Evolutionary conservation across 2,888 invertebrate genomes (phyloP).

Genomic region (Bugula neritina): DNA sequence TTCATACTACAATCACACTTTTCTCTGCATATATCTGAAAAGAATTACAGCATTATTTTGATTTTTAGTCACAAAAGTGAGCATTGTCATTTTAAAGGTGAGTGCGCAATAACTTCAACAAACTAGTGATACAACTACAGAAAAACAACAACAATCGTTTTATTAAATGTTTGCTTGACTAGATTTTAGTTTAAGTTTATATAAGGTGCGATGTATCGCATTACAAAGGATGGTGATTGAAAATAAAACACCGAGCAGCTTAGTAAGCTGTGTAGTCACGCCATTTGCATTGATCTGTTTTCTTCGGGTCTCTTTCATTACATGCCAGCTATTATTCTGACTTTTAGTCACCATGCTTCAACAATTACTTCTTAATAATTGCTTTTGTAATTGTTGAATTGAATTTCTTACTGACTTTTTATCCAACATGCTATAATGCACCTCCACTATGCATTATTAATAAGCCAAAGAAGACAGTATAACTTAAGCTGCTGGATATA

Average conservation of each 20-base stretch:
- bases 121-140: not conserved
- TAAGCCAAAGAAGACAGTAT: not conserved
- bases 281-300: not conserved
- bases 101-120: not conserved
- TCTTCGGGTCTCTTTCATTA: not conserved
- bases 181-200: not conserved
- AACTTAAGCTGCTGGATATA: too few species aligned
- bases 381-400: slow-evolving; percentile 15
- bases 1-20: not conserved
- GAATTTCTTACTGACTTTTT: not conserved
- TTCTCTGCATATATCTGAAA: slow-evolving; percentile 15
- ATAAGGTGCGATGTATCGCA: slow-evolving; percentile 8
- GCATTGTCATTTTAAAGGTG: not conserved
- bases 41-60: slow-evolving; percentile 24
- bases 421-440: slow-evolving; percentile 9
- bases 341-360: not conserved
- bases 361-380: not conserved
- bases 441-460: not conserved
- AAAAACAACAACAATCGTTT: not conserved
- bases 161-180: not conserved
- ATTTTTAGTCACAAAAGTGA: slow-evolving; percentile 5
- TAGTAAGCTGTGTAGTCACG: not conserved
- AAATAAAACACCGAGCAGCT: not conserved
- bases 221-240: not conserved
- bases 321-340: not conserved